Evolutionary conservation across 2,888 invertebrate genomes (phyloP), one percentile per base, ranked within the genome.

Genomic region (Folsomia manolachei): DNA sequence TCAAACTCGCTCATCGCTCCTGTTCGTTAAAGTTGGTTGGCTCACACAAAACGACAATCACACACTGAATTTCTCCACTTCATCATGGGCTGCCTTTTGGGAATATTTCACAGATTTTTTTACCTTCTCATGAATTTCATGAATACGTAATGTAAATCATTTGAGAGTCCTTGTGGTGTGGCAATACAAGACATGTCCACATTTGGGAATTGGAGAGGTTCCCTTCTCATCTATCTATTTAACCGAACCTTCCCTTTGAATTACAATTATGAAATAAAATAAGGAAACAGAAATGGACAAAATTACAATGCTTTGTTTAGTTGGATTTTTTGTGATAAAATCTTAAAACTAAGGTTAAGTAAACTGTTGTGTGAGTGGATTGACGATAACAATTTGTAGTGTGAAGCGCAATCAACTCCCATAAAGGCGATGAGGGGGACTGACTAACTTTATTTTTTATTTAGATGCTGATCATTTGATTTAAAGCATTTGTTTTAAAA

Each of bases 341-440:
- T 56, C 56, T 56, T 7, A 19, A 7, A 56, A 19, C 26, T 23
- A 25, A 63, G 24, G n/a, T n/a, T n/a, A n/a, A n/a, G n/a, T n/a
- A n/a, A n/a, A n/a, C n/a, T n/a, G n/a, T n/a, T n/a, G n/a, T n/a
- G n/a, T n/a, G n/a, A n/a, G n/a, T n/a, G n/a, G 7, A 60, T 19
- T 60, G 23, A 60, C 24, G 21, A 63, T 63, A 63, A 24, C 63
- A 63, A 63, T 63, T 63, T 63, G 63, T 63, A 63, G 63, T 63
- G 63, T 63, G 63, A 63, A 63, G 23, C 26, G 11, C 26, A 26
- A 63, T 62, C 63, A 63, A 63, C 23, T 62, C 18, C 4, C 11
- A 60, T 51, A 18, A 51, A 18, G 18, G 56, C n/a, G 56, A 19
- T n/a, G 56, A 56, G n/a, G 56, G 56, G 56, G 56, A n/a, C n/a